A percentile compares a stretch with the other conserved stretches of the same genome.
phyloP scores from a whole-genome alignment of 2,113 vertebrate genomes.

The Vulpes vulpes region DNA sequence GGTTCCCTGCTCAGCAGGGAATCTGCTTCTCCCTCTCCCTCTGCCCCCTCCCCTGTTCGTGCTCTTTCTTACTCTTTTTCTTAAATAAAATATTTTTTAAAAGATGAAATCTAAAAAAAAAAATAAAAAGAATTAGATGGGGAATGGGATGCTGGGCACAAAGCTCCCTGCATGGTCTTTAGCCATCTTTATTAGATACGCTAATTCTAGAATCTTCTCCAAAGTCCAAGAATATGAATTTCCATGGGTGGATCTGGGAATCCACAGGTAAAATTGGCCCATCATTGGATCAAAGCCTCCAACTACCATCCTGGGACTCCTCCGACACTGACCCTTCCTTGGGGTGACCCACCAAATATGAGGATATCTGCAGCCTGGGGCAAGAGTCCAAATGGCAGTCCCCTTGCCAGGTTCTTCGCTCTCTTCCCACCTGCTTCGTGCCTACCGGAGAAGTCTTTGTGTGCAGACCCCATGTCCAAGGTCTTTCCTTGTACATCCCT shows the following conservation, averaged over 20 bases:
- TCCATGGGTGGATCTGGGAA: background rate
- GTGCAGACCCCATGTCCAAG: background rate
- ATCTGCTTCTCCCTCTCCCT: background rate
- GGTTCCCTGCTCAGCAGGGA: background rate
- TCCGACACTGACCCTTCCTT: no score
- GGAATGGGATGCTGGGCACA: background rate
- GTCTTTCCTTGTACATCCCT: background rate
- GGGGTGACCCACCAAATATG: background rate
- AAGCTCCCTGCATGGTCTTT: background rate
- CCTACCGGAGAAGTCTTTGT: background rate
- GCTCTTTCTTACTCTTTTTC: background rate
- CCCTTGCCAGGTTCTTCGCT: background rate
- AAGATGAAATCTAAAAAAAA: background rate
- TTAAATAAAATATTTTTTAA: background rate
- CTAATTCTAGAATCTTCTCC: background rate
- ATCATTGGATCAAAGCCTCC: background rate
- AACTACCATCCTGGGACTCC: background rate
- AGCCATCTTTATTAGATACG: background rate
- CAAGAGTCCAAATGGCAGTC: background rate
- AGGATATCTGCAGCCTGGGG: background rate
- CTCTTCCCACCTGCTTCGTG: background rate
- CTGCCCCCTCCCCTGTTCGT: background rate
- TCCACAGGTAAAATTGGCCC: background rate
- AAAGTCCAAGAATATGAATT: background rate
- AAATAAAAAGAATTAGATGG: background rate